Evolutionary conservation across 1,140 invertebrate species (phyloP), one percentile per base, ranked within the genome.

Genomic region (Ctenoplectra terminalis): DNA sequence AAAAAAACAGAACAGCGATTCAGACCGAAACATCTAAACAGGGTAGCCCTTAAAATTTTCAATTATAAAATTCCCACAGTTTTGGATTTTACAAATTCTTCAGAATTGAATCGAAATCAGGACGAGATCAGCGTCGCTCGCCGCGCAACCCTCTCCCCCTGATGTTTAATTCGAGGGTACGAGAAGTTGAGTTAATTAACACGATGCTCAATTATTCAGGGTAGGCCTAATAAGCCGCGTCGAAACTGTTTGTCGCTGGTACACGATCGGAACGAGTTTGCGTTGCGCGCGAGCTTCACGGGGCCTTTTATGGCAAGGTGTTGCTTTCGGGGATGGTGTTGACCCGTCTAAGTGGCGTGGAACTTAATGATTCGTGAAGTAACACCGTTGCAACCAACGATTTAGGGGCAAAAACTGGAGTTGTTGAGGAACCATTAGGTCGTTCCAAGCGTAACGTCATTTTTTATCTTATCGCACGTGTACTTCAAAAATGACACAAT

Each of bases 111-210:
- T 61, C 20, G 23, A 9, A 17, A 11, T 31, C 46, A 50, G 52
- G 23, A 15, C 3, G 31, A 13, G 54, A 84, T 29, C 43, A 67
- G 58, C 81, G n/a, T 40, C 15, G 37, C 26, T 78, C 54, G 60
- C 79, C 61, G 46, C 23, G 60, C 63, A 29, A 52, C 34, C 34
- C 26, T 31, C 37, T 40, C 54, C 34, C n/a, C 34, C 34, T 69
- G 73, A 64, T 81, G 60, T 86, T 85, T 85, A 75, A 82, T 85
- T 85, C 69, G 43, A 46, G 29, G 43, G 72, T 60, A 69, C 50
- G 78, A 82, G 83, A 85, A 86, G 56, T 70, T 58, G 78, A 31
- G 54, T 86, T 81, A 82, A 86, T 86, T 85, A 85, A 85, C 74
- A 60, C 52, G 37, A 43, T 48, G 52, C 67, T 85, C 50, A 72